Evolutionary conservation across 2,797 vertebrate genomes (phyloP).

Genomic region (Chloroceryle amazona): DNA sequence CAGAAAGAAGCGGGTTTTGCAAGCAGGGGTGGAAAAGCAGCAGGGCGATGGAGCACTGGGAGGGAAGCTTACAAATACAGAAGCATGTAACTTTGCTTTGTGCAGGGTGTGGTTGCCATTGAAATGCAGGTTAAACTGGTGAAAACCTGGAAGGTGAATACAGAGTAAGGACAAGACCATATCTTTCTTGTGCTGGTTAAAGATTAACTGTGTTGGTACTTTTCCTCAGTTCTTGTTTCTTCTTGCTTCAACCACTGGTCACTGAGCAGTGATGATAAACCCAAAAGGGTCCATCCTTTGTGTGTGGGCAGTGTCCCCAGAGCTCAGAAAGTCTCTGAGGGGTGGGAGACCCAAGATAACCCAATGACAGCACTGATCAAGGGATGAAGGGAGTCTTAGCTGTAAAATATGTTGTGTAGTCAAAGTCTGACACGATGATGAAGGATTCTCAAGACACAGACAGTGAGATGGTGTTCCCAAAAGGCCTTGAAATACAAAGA

Average conservation of each 20-base stretch:
- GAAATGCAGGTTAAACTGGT: neutral
- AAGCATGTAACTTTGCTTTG: neutral
- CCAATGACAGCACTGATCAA: fast-evolving
- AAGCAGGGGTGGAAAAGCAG: neutral
- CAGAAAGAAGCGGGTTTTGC: neutral
- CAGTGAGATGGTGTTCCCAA: neutral
- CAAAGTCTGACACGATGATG: neutral
- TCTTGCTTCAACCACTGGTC: neutral
- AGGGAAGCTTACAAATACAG: neutral
- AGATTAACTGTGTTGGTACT: neutral
- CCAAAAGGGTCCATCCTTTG: neutral
- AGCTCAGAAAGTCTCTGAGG: neutral
- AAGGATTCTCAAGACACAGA: neutral
- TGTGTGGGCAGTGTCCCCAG: neutral
- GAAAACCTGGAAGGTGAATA: fast-evolving
- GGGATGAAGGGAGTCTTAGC: neutral
- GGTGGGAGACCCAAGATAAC: neutral
- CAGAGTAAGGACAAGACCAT: neutral
- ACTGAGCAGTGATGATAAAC: neutral
- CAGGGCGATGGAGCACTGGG: neutral
- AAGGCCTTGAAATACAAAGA: neutral
- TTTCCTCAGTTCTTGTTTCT: neutral
- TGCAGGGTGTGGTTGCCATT: neutral
- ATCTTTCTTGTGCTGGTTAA: neutral
- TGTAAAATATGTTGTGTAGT: neutral